Percentiles rank a stretch among this genome's conserved stretches.
phyloP scores from a whole-genome alignment of 2,113 vertebrate genomes.

The Petromus typicus region DNA sequence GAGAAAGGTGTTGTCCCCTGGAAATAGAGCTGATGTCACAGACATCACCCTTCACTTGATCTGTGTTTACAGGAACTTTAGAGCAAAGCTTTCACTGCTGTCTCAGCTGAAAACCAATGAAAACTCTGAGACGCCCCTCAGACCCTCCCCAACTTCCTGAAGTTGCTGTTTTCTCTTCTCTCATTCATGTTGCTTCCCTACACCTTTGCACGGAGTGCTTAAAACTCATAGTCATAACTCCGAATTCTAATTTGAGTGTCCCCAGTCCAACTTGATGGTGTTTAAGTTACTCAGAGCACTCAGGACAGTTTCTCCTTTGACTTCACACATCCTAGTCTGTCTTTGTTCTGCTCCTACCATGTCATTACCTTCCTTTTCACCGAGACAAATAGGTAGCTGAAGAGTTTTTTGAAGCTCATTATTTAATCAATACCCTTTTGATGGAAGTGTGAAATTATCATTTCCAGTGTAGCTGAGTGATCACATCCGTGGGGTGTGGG shows the following conservation, averaged over 20 bases:
- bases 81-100: neutral
- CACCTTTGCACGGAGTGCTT: neutral
- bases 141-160: neutral
- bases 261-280: neutral
- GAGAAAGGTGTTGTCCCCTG: no score
- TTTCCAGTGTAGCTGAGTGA: neutral
- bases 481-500: neutral
- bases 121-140: neutral
- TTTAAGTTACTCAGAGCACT: neutral
- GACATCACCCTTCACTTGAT: neutral
- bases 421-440: conserved; percentile 20
- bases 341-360: neutral
- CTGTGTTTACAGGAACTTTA: neutral
- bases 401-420: conserved; percentile 31
- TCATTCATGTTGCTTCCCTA: neutral
- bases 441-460: neutral
- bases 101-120: neutral
- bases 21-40: rapidly evolving
- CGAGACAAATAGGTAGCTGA: neutral
- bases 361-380: neutral
- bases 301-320: conserved; percentile 57
- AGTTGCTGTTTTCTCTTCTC: neutral
- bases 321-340: neutral
- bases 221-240: neutral
- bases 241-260: neutral